Percentiles rank a stretch among this genome's conserved stretches.
Conservation (phyloP, 2,113 vertebrate species). For the Engraulis encrasicolus region DNA sequence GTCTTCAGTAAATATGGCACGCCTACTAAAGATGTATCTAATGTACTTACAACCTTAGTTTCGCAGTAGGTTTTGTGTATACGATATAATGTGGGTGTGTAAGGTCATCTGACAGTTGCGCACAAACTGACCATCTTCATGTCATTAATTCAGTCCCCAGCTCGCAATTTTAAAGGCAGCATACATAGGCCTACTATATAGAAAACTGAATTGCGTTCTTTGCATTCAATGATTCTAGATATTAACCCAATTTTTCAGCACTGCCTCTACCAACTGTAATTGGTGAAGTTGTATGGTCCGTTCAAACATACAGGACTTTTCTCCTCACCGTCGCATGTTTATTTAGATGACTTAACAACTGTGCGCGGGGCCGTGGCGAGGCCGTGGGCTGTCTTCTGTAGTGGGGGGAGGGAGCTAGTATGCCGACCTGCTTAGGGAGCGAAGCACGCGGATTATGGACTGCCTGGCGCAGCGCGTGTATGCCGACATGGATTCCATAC, state of each 20-base stretch:
- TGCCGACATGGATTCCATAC: constrained; percentile 31
- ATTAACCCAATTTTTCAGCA: not conserved
- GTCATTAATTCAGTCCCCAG: no score
- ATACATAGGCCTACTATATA: no score
- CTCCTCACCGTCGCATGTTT: not conserved
- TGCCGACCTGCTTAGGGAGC: constrained; percentile 33
- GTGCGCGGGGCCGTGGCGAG: not conserved
- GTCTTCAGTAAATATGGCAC: no score
- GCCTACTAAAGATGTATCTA: not conserved
- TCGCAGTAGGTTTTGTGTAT: not conserved
- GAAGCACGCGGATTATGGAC: constrained; percentile 48
- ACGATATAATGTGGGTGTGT: not conserved
- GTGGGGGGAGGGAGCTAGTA: constrained; percentile 63
- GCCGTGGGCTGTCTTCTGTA: constrained; percentile 55
- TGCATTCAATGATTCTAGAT: no score
- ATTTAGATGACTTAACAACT: not conserved
- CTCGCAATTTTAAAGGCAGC: no score
- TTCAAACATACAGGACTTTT: not conserved
- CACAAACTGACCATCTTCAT: not conserved
- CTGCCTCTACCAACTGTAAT: not conserved
- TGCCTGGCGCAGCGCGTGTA: constrained; percentile 47
- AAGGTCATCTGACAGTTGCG: not conserved
- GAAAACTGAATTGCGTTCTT: no score
- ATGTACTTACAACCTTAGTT: not conserved
- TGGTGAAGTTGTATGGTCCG: not conserved